Conservation (phyloP, 2,113 vertebrate species). For the Mirza zaza region DNA sequence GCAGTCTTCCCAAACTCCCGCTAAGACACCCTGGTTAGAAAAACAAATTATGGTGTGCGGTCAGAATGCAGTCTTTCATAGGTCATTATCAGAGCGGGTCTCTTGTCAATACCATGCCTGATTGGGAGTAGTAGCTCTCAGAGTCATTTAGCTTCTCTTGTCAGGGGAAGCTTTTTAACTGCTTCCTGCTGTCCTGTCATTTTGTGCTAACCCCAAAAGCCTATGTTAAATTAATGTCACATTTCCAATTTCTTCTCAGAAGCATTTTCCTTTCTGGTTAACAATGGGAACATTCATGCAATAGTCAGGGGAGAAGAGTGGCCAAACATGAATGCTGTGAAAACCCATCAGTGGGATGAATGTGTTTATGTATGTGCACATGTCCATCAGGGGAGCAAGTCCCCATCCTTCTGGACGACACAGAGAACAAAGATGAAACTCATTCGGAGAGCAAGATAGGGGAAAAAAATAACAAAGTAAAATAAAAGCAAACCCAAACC, state of each 20-base stretch:
- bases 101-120: slow-evolving; percentile 78
- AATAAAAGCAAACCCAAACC: neutral
- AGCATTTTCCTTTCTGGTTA: slow-evolving; percentile 77
- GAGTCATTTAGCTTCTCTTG: slow-evolving; percentile 78
- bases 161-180: slow-evolving; percentile 78
- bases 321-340: slow-evolving; percentile 49
- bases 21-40: slow-evolving; percentile 63
- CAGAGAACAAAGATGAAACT: neutral
- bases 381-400: neutral
- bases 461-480: neutral
- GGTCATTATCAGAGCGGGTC: slow-evolving; percentile 76
- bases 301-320: slow-evolving; percentile 22
- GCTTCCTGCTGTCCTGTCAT: slow-evolving; percentile 79
- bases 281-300: slow-evolving; percentile 72
- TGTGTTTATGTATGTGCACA: neutral
- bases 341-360: slow-evolving; percentile 18
- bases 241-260: slow-evolving; percentile 79
- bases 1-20: slow-evolving; percentile 50
- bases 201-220: slow-evolving; percentile 78
- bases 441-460: neutral
- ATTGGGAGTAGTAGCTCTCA: slow-evolving; percentile 78
- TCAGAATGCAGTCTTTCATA: slow-evolving; percentile 73
- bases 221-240: slow-evolving; percentile 80
- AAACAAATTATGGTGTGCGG: slow-evolving; percentile 60
- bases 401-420: neutral